Percentiles rank a stretch among this genome's conserved stretches.
phyloP scores from a whole-genome alignment of 2,113 vertebrate genomes.

The Aphyosemion australe region DNA sequence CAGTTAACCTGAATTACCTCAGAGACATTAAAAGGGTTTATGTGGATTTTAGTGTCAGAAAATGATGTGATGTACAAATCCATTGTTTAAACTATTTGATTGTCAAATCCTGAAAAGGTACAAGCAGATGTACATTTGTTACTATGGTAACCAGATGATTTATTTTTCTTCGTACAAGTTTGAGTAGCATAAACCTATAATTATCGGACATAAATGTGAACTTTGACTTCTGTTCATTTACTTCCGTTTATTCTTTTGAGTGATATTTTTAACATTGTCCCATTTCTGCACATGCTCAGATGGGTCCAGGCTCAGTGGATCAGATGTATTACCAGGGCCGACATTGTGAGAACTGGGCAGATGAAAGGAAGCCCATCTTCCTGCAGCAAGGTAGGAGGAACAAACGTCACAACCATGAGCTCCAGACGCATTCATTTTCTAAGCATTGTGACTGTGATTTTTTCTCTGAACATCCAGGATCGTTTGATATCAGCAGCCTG shows the following conservation, averaged over 20 bases:
- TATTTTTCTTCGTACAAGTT: no score
- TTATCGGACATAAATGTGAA: not conserved
- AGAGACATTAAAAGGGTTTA: not conserved
- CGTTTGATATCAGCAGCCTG: conserved; percentile 82
- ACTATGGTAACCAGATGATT: no score
- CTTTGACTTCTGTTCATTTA: not conserved
- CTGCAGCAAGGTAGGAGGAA: conserved; percentile 84
- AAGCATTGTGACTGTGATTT: not conserved
- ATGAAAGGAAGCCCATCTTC: conserved; percentile 81
- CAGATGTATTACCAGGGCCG: conserved; percentile 94
- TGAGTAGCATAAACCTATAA: not conserved
- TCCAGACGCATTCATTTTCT: not conserved
- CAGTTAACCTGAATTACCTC: not conserved
- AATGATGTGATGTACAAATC: not conserved
- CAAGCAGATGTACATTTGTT: no score
- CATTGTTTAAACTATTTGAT: not conserved
- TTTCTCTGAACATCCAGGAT: conserved; percentile 75
- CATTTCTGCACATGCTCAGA: conserved; percentile 62
- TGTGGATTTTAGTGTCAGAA: not conserved
- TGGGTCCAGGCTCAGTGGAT: conserved; percentile 80
- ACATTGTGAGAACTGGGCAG: conserved; percentile 80
- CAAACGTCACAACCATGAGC: no score
- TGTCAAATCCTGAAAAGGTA: no score
- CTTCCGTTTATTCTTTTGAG: not conserved
- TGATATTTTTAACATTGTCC: conserved; percentile 1